Evolutionary conservation across 2,113 vertebrate genomes (phyloP), one percentile per base, ranked within the genome.

Genomic region (Tor tambroides): DNA sequence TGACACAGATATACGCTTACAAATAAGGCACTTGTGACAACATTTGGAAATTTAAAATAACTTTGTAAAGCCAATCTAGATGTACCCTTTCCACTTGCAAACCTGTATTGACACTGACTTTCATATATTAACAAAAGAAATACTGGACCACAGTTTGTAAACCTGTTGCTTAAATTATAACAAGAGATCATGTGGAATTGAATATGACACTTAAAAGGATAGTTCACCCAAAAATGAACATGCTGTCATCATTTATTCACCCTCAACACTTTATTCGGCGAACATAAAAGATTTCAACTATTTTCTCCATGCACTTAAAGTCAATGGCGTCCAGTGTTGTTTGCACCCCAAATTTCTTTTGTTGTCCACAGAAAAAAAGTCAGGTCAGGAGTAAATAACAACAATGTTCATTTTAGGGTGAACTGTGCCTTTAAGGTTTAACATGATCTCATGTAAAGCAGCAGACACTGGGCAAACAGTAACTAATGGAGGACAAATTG

Each of bases 1-100:
- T 26, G 4, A 69, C 26, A 69, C 43, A 71, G 69, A 69, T 7
- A 32, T 71, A 30, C 80, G 30, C 30, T 69, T n/a, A 51, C 81
- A 83, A 54, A 83, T 83, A 83, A 83, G 81, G 81, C 81, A 83
- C 63, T 83, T 83, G 81, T 23, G 63, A n/a, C 69, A 83, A 71
- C 43, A 54, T 83, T 83, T 51, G 81, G 63, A 83, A 83, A 49
- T 9, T 67, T 30, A 82, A 43, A 67, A 83, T 0, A 35, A 51
- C 63, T 30, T 69, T 83, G 65, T 32, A 69, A 71, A 71, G 63
- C 43, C 35, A 41, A 80, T 63, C 8, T 23, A 41, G 32, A 35
- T n/a, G 77, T 38, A 46, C 49, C 9, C 17, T 3, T 32, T 54
- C 28, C 28, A 78, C 49, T 12, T 56, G 51, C 21, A 59, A 38